Base-by-base conservation (phyloP, 2,113 vertebrate genomes). In the Geococcyx californianus region DNA sequence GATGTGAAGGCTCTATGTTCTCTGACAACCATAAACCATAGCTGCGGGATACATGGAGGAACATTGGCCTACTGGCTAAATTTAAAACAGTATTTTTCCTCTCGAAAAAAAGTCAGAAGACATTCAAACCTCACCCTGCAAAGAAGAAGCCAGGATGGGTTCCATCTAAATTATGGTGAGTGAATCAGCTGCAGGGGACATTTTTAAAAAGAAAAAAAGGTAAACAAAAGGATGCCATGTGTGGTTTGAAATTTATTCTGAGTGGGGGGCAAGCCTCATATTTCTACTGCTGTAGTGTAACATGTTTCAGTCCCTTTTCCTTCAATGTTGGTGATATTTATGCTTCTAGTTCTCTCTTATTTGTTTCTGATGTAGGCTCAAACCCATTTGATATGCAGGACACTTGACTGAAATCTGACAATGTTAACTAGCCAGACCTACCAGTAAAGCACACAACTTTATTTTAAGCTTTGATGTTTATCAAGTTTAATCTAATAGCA, bases 11-110 rank as follows among this genome's bases (percentile, higher is more conserved):
- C 19, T 45, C 45, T 72, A 4, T 56, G 10, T 31, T 42, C 29
- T 64, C 58, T 56, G 33, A 54, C 21, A 29, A 12, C 33, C 33
- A 6, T 8, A 49, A 18, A 74, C 5, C 36, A 56, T 33, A 40
- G 3, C 11, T 54, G 13, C 13, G 58, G n/a, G 40, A 34, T 2
- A 14, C 5, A 13, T 36, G 63, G 23, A 55, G 18, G n/a, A 23
- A 47, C 0, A 0, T 1, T 67, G 29, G 5, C 10, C 33, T 76
- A 2, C 9, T n/a, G n/a, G 23, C 49, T 31, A 20, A 21, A 40
- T 51, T 5, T 51, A 16, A 60, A 33, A 2, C 12, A 42, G 62
- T 76, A 80, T 6, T 75, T 60, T 24, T 66, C 25, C 36, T 62
- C 40, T 70, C 24, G 34, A 83, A 75, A 60, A 11, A 33, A 38